Evolutionary conservation across 2,113 vertebrate genomes (phyloP), one percentile per base, ranked within the genome.

Genomic region (Notothenia coriiceps): DNA sequence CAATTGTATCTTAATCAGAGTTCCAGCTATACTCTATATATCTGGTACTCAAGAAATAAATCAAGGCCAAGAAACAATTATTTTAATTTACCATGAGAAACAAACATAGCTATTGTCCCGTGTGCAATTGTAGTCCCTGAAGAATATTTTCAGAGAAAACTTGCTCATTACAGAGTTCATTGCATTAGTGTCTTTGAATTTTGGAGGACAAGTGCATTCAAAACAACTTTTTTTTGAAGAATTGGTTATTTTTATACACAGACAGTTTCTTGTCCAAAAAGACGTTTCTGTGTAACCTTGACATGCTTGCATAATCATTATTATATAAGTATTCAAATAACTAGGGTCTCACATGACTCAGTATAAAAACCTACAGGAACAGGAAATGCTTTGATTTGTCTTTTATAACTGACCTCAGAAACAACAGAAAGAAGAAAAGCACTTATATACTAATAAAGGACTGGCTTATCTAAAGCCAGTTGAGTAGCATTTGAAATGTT

Each of bases 61-160:
- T 82, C 91, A 90, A 88, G 90, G 86, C 84, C 83, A 79, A 74
- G 76, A 87, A 89, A 85, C 78, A 87, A 87, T 85, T 91, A 88
- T 87, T 82, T 87, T 59, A 72, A 61, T 89, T 85, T 29, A 72
- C 20, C 68, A 62, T 52, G 18, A 90, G 77, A 85, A 85, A 63
- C 70, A 86, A 87, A 80, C 66, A 73, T 20, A 15, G 79, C 54
- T 61, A 70, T 57, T 57, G 74, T 62, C 57, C 35, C 1, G 5
- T 77, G 84, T 74, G 76, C 2, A 2, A 63, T 52, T 70, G 35
- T 14, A 33, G 35, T 85, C 86, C 85, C 86, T 55, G 14, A 81
- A 86, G 90, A 74, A 76, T 82, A 78, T 80, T 75, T 79, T 70
- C 69, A 55, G 15, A 67, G 63, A 76, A 82, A 79, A 51, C 56